Evolutionary conservation across 2,888 invertebrate species (phyloP).

Genomic region (Lampropteryx suffumata): DNA sequence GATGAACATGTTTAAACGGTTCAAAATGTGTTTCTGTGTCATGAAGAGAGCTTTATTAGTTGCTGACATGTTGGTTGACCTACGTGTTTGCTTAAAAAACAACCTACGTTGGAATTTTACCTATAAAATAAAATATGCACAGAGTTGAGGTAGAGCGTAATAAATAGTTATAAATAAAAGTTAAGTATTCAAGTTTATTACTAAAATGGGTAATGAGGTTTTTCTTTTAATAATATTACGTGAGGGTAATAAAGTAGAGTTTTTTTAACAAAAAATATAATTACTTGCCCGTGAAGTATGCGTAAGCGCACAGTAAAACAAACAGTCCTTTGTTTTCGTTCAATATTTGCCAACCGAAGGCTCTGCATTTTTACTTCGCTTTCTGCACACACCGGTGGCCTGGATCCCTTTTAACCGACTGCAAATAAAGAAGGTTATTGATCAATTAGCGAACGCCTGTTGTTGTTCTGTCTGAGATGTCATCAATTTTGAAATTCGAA

Average conservation of each 20-base stretch:
- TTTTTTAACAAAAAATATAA: conserved; percentile 25
- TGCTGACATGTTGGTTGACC: conserved; percentile 2
- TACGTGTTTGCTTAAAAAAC: conserved; percentile 7
- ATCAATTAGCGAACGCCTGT: conserved; percentile 22
- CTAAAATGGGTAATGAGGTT: too few species aligned
- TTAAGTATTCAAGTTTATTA: too few species aligned
- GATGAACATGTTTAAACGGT: conserved; percentile 22
- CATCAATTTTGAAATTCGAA: conserved; percentile 5
- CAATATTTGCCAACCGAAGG: conserved; percentile 60
- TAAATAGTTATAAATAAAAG: too few species aligned
- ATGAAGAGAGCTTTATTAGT: conserved; percentile 38
- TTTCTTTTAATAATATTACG: too few species aligned
- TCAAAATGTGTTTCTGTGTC: conserved; percentile 40
- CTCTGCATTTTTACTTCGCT: conserved; percentile 20
- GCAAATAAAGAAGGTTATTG: conserved; percentile 20
- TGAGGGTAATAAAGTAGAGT: conserved; percentile 10
- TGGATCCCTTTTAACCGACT: conserved; percentile 21
- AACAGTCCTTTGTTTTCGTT: conserved; percentile 55
- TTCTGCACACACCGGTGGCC: conserved; percentile 24
- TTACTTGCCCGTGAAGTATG: conserved; percentile 9
- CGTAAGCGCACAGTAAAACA: conserved; percentile 27
- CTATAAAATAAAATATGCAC: neutral
- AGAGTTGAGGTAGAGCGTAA: neutral
- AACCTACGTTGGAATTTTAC: neutral
- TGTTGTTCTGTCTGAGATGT: conserved; percentile 7